phyloP scores from a whole-genome alignment of 2,113 vertebrate genomes.

The Odontesthes bonariensis region DNA sequence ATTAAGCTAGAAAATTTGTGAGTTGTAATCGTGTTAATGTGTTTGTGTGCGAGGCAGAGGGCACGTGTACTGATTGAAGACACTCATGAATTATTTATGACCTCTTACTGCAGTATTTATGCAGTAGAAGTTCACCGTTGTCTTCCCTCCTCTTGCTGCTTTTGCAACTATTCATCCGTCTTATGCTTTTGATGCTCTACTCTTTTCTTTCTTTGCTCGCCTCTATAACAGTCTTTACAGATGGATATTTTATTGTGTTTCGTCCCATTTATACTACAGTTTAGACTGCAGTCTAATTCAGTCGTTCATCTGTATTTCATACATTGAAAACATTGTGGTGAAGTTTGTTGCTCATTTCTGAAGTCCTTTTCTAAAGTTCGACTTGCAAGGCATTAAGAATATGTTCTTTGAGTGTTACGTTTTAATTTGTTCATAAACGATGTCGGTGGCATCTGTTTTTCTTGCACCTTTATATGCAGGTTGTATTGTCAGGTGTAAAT shows the following conservation, averaged over 20 bases:
- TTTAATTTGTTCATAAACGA: no score
- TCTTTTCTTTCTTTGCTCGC: neutral
- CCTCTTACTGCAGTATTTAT: conserved; percentile 48
- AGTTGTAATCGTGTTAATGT: neutral
- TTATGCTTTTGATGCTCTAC: neutral
- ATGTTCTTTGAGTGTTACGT: no score
- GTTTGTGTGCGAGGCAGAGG: conserved; percentile 7
- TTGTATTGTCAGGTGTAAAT: no score
- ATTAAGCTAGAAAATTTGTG: no score
- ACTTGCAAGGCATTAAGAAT: no score
- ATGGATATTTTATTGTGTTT: neutral
- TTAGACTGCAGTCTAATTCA: conserved; percentile 22
- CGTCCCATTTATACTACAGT: conserved; percentile 34
- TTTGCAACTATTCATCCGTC: neutral
- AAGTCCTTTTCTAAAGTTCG: conserved; percentile 78
- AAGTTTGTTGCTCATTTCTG: conserved; percentile 10
- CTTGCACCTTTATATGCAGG: no score
- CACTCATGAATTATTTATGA: conserved; percentile 55
- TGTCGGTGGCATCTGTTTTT: no score
- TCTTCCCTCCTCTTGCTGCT: neutral
- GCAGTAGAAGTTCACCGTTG: conserved; percentile 10
- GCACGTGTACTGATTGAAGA: conserved; percentile 35
- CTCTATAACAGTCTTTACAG: neutral
- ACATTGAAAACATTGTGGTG: conserved; percentile 7
- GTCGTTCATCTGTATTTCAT: conserved; percentile 16